Evolutionary conservation across 2,797 vertebrate species (phyloP).

Genomic region (Phoeniculus purpureus): DNA sequence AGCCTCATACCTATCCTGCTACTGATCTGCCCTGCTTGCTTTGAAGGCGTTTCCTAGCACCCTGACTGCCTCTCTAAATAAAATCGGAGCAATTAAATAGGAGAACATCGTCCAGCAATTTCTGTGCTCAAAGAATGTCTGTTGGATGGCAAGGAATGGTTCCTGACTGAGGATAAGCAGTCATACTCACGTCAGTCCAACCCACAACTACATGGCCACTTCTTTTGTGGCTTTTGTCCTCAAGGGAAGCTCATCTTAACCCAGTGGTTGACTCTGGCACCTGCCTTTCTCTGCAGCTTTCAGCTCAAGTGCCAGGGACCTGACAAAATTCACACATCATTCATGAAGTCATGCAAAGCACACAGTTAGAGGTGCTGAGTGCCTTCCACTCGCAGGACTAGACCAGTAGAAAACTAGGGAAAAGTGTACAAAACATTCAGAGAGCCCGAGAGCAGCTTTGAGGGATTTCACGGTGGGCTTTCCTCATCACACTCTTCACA

Average conservation of each 20-base stretch:
- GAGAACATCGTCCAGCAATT: constrained; percentile 49
- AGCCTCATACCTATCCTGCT: constrained; percentile 6
- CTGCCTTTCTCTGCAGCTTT: not conserved
- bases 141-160: not conserved
- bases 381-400: not conserved
- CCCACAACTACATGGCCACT: not conserved
- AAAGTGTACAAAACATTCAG: not conserved
- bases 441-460: not conserved
- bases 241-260: not conserved
- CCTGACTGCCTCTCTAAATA: not conserved
- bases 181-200: not conserved
- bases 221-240: not conserved
- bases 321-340: not conserved
- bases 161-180: not conserved
- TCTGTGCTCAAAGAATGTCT: not conserved
- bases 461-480: not conserved
- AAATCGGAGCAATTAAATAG: not conserved
- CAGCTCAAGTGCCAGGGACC: not conserved
- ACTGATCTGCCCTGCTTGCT: constrained; percentile 2
- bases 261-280: not conserved
- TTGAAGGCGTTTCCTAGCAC: constrained; percentile 24
- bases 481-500: not conserved
- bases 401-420: not conserved
- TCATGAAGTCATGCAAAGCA: not conserved
- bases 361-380: not conserved